Base-by-base conservation (phyloP, 1,140 invertebrate species). In the Lasioglossum albipes region DNA sequence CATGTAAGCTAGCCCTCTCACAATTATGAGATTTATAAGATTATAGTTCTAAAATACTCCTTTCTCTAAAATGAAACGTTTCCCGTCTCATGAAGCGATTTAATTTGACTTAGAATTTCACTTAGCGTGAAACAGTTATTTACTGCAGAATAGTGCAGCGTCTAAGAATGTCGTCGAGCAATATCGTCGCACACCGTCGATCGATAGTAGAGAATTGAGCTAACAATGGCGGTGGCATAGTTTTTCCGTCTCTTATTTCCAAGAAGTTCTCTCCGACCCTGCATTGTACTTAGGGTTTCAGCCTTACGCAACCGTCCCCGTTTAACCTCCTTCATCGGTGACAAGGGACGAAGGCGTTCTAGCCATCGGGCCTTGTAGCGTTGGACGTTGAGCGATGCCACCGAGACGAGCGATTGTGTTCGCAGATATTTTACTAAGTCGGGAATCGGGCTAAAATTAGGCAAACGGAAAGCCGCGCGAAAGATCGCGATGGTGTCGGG, bases 301-400 rank as follows among this genome's bases (percentile, higher is more conserved):
- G 57, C 72, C 65, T 86, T 86, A 86, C 7, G 81, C 73, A 86
- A 86, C 76, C 41, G 76, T 70, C 16, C 75, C 52, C 69, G 72
- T 72, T 82, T 74, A 67, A 68, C 54, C 82, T 80, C 61, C 65
- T 80, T 86, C 77, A 79, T 74, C 62, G 81, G 57, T 86, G 84
- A 86, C 84, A 78, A 83, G 68, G 76, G 81, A 82, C 73, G 77
- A 86, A 86, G 75, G 59, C 68, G 76, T 80, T 85, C 71, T 86
- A 86, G 90, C 87, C 91, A 91, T 92, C 89, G 89, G 84, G 87
- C 49, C 91, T 89, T 92, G 91, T 92, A 92, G 67, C 75, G 79
- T 85, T 80, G 87, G 92, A 93, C 92, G 88, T 92, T 92, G 91
- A 92, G 85, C 89, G 91, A 92, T 93, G 90, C 83, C 85, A 79